Evolutionary conservation across 2,888 invertebrate genomes (phyloP).

Genomic region (Lycia hirtaria): DNA sequence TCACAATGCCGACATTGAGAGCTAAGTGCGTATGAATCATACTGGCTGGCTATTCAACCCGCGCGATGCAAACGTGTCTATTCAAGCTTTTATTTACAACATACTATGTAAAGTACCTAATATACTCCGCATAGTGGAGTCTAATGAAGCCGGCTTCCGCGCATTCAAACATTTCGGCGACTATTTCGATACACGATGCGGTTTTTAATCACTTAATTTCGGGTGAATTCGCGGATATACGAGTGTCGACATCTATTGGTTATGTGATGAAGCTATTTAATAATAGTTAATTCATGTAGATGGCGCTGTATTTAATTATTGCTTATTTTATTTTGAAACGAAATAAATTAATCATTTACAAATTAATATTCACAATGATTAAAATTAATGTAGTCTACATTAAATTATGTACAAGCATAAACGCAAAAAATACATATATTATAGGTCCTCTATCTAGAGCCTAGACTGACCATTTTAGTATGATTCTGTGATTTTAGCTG

Average conservation of each 20-base stretch:
- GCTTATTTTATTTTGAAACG: too few species aligned
- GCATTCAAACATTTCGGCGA: constrained; percentile 38
- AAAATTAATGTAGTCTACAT: too few species aligned
- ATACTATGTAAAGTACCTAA: constrained; percentile 5
- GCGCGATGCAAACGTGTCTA: constrained; percentile 15
- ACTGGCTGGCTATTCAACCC: constrained; percentile 36
- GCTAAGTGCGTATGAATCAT: constrained; percentile 37
- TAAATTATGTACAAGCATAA: too few species aligned
- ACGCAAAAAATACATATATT: too few species aligned
- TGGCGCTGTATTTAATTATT: constrained; percentile 23
- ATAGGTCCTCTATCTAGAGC: too few species aligned
- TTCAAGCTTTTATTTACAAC: constrained; percentile 2
- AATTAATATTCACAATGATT: too few species aligned
- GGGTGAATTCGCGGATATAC: neutral
- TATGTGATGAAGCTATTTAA: constrained; percentile 9
- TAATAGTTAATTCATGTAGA: constrained; percentile 17
- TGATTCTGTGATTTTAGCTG: too few species aligned
- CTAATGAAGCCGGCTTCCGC: constrained; percentile 40
- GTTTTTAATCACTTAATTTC: constrained; percentile 25
- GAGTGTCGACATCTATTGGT: constrained; percentile 34
- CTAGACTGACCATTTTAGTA: too few species aligned
- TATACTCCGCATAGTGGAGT: constrained; percentile 18
- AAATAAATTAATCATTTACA: too few species aligned
- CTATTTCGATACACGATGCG: constrained; percentile 14
- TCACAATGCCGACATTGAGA: constrained; percentile 35